Evolutionary conservation across 2,113 vertebrate genomes (phyloP), one percentile per base, ranked within the genome.

Genomic region (Trichomycterus rosablanca): DNA sequence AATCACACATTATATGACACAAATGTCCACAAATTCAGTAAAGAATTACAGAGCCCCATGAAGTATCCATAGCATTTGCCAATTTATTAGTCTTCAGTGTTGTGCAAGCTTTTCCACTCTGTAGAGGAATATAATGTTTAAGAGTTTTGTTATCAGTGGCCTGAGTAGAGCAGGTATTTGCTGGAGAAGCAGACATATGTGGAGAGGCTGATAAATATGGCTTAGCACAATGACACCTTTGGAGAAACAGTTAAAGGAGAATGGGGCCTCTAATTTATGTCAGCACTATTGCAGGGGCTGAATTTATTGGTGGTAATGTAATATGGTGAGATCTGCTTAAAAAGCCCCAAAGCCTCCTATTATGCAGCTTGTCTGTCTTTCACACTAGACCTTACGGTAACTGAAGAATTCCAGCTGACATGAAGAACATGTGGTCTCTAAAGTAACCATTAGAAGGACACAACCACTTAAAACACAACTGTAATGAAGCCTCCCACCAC

Each of bases 351-450:
- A 67, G 75, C 62, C 67, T 67, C 62, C 32, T 76, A 74, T 74
- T 74, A 76, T 74, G 68, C 67, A 73, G 74, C 76, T 58, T 76
- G 71, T 79, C 75, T 67, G 72, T 78, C 78, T 78, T 74, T 76
- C 67, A 74, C 72, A 73, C 75, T 68, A 73, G 69, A 62, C 48
- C 74, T 59, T 69, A 80, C 70, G 74, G 78, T 76, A 76, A 75
- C 68, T 66, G 66, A 71, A 77, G 73, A 72, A 60, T 71, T 70
- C 59, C 11, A 63, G 76, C 69, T 71, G 69, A 76, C 70, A 61
- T 71, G 56, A 76, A 78, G 72, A 65, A 75, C 75, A 74, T 71
- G 68, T 74, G 73, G 75, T 58, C 62, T 71, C 66, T 18, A 64
- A 70, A 70, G 65, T 63, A 73, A 59, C 60, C 61, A 65, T 70